Evolutionary conservation across 1,140 invertebrate species (phyloP).

Genomic region (Philopotamus ludificatus): DNA sequence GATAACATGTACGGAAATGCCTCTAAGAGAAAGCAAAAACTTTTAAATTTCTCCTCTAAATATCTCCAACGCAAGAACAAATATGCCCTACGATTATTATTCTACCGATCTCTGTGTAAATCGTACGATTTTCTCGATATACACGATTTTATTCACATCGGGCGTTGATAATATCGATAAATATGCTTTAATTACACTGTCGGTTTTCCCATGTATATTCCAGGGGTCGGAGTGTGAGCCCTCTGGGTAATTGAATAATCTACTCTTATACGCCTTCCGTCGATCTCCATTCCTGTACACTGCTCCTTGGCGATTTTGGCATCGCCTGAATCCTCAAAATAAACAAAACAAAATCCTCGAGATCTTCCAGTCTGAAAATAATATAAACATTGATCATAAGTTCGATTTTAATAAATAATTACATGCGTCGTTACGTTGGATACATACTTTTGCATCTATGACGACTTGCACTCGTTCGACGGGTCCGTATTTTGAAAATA

Average conservation of each 20-base stretch:
- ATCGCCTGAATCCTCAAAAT: slow-evolving; percentile 87
- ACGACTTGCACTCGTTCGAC: slow-evolving; percentile 94
- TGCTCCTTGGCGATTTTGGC: slow-evolving; percentile 92
- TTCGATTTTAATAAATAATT: not conserved
- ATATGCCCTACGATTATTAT: not conserved
- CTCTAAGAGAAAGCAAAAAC: slow-evolving; percentile 44
- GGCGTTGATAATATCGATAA: too few species aligned
- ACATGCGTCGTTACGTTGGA: not conserved
- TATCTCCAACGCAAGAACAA: slow-evolving; percentile 2
- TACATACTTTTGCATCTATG: slow-evolving; percentile 89
- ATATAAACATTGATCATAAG: not conserved
- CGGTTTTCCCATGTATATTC: slow-evolving; percentile 96
- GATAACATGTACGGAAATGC: slow-evolving; percentile 38
- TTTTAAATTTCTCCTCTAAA: slow-evolving; percentile 36
- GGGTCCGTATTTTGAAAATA: slow-evolving; percentile 90
- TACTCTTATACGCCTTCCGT: slow-evolving; percentile 89
- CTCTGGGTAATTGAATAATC: slow-evolving; percentile 97
- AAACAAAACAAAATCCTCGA: slow-evolving; percentile 96
- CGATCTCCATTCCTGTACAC: slow-evolving; percentile 91
- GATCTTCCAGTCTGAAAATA: slow-evolving; percentile 78
- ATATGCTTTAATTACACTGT: too few species aligned
- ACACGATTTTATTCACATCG: too few species aligned
- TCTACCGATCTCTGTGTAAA: not conserved
- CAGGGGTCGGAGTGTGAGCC: slow-evolving; percentile 96
- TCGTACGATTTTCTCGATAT: not conserved